Evolutionary conservation across 2,888 invertebrate genomes (phyloP), one percentile per base, ranked within the genome.

Genomic region (Dicycla oo): DNA sequence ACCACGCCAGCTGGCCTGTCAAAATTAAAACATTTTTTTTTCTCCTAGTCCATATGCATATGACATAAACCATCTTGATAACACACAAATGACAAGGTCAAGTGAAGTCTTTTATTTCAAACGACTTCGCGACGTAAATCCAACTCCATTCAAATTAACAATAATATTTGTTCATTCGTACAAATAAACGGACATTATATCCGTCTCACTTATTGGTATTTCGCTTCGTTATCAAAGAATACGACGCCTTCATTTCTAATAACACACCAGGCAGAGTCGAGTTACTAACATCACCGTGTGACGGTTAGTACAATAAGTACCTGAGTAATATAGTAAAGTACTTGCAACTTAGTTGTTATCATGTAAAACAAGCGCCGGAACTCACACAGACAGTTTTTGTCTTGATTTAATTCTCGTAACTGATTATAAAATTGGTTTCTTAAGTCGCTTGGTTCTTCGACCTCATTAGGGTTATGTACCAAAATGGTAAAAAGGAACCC

Each of bases 291-390:
- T 78, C 78, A 80, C 69, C 69, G 82, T 78, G 80, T 75, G 78
- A 77, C 76, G 80, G 43, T 71, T 76, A 68, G 69, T 81, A 53
- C 63, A 58, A 62, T 53, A 49, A 68, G 18, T 26, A 26, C 57
- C 8, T 64, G 47, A 34, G n/a, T 18, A n/a, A 30, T 30, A 30
- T n/a, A 30, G 30, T 26, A 64, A 80, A 79, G 62, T 74, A 78
- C 76, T 65, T 77, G 79, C 87, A 86, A 88, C 88, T 72, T 63
- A 78, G 88, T 88, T 84, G 78, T 82, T 85, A 86, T 85, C 82
- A 58, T 18, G 49, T 56, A 1, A 10, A 60, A 61, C 72, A 70
- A 78, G 75, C 82, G 86, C 84, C 81, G 75, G 81, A 79, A 86
- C 82, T 69, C 45, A 23, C 30, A 69, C 45, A 58, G 69, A 58